Evolutionary conservation across 2,113 vertebrate species (phyloP).

Genomic region (Heterotilapia buettikoferi): DNA sequence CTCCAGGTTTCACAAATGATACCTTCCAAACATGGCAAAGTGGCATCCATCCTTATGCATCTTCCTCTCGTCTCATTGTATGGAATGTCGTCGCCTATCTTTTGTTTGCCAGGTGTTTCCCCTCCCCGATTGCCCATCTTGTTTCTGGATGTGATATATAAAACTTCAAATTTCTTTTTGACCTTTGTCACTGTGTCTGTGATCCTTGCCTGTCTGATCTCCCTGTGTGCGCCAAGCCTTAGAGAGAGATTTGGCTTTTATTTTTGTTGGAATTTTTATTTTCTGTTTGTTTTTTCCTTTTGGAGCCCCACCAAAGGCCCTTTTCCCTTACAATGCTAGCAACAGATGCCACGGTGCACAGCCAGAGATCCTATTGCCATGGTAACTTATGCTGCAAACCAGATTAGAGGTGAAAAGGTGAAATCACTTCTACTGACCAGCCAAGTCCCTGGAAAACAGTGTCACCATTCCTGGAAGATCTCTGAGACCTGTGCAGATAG

Average conservation of each 20-base stretch:
- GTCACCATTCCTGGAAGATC: neutral
- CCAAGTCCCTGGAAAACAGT: neutral
- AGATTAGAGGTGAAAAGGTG: neutral
- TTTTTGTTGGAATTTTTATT: neutral
- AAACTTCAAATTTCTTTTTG: neutral
- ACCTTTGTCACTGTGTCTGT: neutral
- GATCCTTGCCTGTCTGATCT: neutral
- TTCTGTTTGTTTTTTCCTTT: neutral
- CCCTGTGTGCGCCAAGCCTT: neutral
- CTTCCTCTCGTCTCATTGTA: neutral
- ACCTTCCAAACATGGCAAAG: neutral
- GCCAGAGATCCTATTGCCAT: neutral
- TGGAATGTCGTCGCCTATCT: accelerated
- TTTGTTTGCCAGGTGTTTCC: neutral
- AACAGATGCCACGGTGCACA: neutral
- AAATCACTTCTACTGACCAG: neutral
- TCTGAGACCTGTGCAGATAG: neutral
- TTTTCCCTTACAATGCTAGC: neutral
- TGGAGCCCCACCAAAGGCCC: neutral
- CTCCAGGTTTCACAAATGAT: neutral
- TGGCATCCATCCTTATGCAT: neutral
- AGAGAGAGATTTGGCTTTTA: neutral
- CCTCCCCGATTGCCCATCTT: accelerated
- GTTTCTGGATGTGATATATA: neutral
- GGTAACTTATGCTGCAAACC: neutral